Evolutionary conservation across 2,888 invertebrate genomes (phyloP).

Genomic region (Ischnus inquisitorius): DNA sequence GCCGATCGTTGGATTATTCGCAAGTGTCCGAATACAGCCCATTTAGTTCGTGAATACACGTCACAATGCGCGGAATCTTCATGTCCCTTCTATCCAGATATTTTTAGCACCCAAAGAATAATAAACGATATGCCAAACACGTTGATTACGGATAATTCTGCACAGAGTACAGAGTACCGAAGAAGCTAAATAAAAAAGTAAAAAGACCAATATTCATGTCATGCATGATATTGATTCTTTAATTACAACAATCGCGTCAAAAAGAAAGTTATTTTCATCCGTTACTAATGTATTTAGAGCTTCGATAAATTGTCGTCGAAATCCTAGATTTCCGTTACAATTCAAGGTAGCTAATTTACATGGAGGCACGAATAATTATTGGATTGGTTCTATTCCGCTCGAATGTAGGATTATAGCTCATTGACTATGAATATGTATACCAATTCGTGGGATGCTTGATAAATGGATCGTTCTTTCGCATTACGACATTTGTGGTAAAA

Average conservation of each 20-base stretch:
- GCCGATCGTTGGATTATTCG: background rate
- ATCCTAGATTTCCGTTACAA: background rate
- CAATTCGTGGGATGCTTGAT: background rate
- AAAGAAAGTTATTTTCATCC: too few relatives aligned
- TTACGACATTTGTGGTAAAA: background rate
- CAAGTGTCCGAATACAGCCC: conserved; percentile 8
- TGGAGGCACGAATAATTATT: background rate
- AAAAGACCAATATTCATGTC: too few relatives aligned
- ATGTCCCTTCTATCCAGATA: background rate
- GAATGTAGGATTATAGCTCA: background rate
- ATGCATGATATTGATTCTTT: too few relatives aligned
- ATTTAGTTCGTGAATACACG: background rate
- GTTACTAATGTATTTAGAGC: background rate
- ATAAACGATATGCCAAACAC: too few relatives aligned
- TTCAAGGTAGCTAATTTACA: background rate
- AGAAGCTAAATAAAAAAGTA: too few relatives aligned
- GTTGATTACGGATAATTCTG: too few relatives aligned
- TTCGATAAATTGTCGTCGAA: background rate
- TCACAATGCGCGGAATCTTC: background rate
- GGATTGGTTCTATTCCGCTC: background rate
- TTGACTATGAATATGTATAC: background rate
- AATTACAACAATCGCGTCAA: too few relatives aligned
- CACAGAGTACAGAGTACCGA: too few relatives aligned
- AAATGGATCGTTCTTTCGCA: background rate
- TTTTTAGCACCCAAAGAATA: too few relatives aligned